These are phyloP conservation scores for Globicephala melas DNA, from an alignment of 2,113 vertebrate species.

Conservation along the genomic window DNA sequence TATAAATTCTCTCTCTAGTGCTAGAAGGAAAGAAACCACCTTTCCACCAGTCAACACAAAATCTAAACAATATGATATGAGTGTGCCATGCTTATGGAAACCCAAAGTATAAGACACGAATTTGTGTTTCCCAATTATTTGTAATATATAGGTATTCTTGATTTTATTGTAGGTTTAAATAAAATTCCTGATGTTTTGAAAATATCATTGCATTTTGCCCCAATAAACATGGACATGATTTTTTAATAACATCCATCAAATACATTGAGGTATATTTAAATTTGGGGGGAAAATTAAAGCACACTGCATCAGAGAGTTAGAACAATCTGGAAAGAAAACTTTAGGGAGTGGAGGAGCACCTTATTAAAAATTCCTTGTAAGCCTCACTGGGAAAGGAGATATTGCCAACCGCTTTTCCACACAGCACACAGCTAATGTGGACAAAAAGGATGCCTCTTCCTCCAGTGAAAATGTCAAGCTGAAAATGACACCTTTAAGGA, in stretches of 20 bases:
- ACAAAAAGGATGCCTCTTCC: background rate
- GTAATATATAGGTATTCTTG: background rate
- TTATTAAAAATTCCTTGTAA: background rate
- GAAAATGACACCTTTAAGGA: background rate
- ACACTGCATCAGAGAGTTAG: background rate
- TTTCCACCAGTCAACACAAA: background rate
- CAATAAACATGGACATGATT: background rate
- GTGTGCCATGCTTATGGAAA: background rate
- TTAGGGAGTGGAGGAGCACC: background rate
- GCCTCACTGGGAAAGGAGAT: background rate
- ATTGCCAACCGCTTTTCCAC: background rate
- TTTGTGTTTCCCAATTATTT: background rate
- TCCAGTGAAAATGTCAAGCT: background rate
- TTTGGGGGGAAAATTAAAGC: background rate
- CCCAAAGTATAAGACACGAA: background rate
- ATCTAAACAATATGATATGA: background rate
- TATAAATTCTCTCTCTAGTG: background rate
- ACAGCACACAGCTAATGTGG: background rate
- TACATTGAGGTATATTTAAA: background rate
- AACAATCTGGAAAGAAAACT: background rate
- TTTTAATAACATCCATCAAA: background rate
- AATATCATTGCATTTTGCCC: background rate
- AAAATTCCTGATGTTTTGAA: conserved; percentile 9
- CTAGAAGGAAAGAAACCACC: background rate
- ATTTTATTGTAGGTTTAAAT: background rate